phyloP scores from a whole-genome alignment of 2,113 vertebrate species.

The Chaenocephalus aceratus region DNA sequence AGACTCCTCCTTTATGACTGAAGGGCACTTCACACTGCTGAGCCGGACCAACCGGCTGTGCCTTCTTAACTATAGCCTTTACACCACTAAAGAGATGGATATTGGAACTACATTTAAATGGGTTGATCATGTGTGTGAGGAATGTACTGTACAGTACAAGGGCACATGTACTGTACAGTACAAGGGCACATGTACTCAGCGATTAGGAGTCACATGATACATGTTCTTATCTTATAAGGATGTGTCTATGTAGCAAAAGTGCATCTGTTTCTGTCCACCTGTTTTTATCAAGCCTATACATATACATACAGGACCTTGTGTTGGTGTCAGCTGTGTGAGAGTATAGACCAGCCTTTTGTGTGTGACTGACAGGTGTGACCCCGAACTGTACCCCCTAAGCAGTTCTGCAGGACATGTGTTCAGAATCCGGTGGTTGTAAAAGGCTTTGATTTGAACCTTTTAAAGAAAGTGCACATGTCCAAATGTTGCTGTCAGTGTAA shows the following conservation, averaged over 20 bases:
- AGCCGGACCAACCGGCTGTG: conserved; percentile 25
- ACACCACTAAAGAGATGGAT: neutral
- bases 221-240: neutral
- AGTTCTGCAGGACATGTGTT: conserved; percentile 39
- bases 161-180: conserved; percentile 5
- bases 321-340: conserved; percentile 62
- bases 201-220: conserved; percentile 25
- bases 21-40: conserved; percentile 33
- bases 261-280: conserved; percentile 47
- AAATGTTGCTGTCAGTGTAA: conserved; percentile 30
- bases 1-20: conserved; percentile 56
- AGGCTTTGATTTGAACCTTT: conserved; percentile 52
- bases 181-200: conserved; percentile 8
- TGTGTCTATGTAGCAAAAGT: neutral
- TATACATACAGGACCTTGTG: conserved; percentile 63
- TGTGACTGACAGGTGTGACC: conserved; percentile 74
- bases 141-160: neutral
- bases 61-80: conserved; percentile 31
- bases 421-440: conserved; percentile 35
- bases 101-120: conserved; percentile 21
- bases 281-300: conserved; percentile 42
- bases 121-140: neutral
- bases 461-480: conserved; percentile 18
- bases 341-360: conserved; percentile 66
- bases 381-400: conserved; percentile 24